Conservation (phyloP, 2,888 invertebrate species). For the Drosophila monieri region DNA sequence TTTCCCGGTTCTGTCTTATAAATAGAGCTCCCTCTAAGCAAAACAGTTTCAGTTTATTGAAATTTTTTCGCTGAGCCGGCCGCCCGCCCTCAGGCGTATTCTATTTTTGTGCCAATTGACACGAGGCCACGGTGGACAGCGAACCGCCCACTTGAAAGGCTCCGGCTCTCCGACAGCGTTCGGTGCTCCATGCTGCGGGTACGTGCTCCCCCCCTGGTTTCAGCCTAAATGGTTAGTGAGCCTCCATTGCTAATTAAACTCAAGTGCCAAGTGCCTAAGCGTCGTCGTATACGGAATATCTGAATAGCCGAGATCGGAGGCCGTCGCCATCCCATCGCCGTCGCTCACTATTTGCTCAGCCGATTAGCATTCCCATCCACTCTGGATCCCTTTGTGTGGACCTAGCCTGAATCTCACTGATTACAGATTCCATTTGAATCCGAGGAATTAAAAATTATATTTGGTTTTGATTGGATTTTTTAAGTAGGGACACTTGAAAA, state of each 20-base stretch:
- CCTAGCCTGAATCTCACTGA: background rate
- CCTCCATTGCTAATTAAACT: conserved; percentile 41
- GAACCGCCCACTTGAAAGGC: conserved; percentile 58
- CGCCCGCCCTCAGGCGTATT: conserved; percentile 41
- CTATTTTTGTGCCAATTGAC: conserved; percentile 72
- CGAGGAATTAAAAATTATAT: background rate
- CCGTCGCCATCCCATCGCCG: conserved; percentile 14
- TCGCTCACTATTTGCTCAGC: conserved; percentile 36
- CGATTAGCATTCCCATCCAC: conserved; percentile 44
- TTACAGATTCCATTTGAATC: background rate
- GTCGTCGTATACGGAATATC: conserved; percentile 20
- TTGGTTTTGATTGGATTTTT: background rate
- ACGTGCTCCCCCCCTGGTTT: conserved; percentile 20
- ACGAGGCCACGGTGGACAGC: conserved; percentile 52
- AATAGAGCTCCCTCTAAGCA: conserved; percentile 18
- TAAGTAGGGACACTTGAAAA: too few species aligned
- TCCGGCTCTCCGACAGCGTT: conserved; percentile 5
- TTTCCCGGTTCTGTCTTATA: conserved; percentile 26
- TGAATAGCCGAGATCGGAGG: conserved; percentile 13
- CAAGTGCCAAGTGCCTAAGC: conserved; percentile 33
- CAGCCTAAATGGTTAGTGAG: conserved; percentile 17
- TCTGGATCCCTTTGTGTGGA: conserved; percentile 19
- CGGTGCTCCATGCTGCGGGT: conserved; percentile 8
- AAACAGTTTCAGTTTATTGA: conserved; percentile 28
- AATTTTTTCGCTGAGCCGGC: conserved; percentile 28